Evolutionary conservation across 92 coral and sea anemone species (phyloP).

Genomic region (Epizoanthus scotinus): DNA sequence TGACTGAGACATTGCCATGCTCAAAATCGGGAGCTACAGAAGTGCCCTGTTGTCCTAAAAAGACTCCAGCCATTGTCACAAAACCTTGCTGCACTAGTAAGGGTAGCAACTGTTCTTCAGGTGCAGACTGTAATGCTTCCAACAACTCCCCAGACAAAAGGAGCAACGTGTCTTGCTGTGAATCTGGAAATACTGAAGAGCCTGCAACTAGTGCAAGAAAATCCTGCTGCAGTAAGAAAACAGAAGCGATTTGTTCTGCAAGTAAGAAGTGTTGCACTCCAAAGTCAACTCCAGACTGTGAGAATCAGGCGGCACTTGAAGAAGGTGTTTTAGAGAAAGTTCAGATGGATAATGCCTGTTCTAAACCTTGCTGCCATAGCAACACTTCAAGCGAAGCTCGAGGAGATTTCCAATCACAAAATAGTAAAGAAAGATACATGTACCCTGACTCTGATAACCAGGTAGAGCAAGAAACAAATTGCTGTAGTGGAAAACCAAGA

Average conservation of each 20-base stretch:
- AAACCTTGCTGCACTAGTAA: not conserved
- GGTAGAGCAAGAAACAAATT: not conserved
- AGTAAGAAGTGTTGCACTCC: not conserved
- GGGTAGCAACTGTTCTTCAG: not conserved
- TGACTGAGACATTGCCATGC: not conserved
- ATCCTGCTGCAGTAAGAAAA: not conserved
- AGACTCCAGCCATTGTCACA: not conserved
- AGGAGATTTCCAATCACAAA: not conserved
- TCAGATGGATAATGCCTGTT: not conserved
- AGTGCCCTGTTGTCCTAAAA: no score
- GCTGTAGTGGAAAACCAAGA: not conserved
- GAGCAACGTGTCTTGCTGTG: slow-evolving; percentile 3
- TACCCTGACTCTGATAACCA: not conserved
- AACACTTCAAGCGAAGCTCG: not conserved
- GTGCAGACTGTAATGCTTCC: not conserved
- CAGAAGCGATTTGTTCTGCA: not conserved
- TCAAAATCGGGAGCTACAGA: not conserved
- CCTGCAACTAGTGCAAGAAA: not conserved
- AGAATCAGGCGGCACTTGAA: not conserved
- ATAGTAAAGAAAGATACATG: not conserved
- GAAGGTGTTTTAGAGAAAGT: not conserved
- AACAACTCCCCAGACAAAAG: not conserved
- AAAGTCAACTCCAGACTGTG: not conserved
- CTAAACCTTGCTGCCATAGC: not conserved
- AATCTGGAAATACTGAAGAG: not conserved